These are phyloP conservation scores for Caenorhabditis plicata DNA, from an alignment of 2,888 invertebrate species.

Conservation along the genomic window DNA sequence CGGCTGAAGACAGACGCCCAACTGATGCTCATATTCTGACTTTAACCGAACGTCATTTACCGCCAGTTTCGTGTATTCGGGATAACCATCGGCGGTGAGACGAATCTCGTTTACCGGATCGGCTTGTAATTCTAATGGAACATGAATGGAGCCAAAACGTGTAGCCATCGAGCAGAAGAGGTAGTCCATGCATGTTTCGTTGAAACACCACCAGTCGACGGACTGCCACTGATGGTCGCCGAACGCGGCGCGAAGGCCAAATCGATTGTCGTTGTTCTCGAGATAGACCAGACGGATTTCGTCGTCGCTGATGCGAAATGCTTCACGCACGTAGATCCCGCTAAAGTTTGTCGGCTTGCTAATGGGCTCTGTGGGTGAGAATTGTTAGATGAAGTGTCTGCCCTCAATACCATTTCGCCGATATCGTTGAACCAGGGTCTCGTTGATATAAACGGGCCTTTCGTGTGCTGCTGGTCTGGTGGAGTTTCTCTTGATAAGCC, in stretches of 20 bases:
- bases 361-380: too few species aligned
- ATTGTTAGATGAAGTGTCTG: not conserved
- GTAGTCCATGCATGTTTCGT: slow-evolving; percentile 22
- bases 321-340: slow-evolving; percentile 16
- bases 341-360: not conserved
- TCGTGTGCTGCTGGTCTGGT: too few species aligned
- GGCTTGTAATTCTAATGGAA: slow-evolving; percentile 23
- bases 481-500: too few species aligned
- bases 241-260: slow-evolving; percentile 9
- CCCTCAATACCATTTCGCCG: too few species aligned
- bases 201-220: slow-evolving; percentile 31
- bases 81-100: not conserved
- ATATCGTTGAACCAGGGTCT: too few species aligned
- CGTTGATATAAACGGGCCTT: too few species aligned
- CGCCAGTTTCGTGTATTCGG: too few species aligned
- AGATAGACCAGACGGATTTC: slow-evolving; percentile 20
- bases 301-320: slow-evolving; percentile 11
- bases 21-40: slow-evolving; percentile 35
- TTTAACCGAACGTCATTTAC: too few species aligned
- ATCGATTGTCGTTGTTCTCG: slow-evolving; percentile 9
- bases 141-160: slow-evolving; percentile 19
- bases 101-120: slow-evolving; percentile 15
- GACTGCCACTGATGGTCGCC: slow-evolving; percentile 15
- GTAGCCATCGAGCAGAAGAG: slow-evolving; percentile 37
- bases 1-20: slow-evolving; percentile 53